Conservation (phyloP, 2,888 invertebrate species). For the Entomobrya multifasciata region DNA sequence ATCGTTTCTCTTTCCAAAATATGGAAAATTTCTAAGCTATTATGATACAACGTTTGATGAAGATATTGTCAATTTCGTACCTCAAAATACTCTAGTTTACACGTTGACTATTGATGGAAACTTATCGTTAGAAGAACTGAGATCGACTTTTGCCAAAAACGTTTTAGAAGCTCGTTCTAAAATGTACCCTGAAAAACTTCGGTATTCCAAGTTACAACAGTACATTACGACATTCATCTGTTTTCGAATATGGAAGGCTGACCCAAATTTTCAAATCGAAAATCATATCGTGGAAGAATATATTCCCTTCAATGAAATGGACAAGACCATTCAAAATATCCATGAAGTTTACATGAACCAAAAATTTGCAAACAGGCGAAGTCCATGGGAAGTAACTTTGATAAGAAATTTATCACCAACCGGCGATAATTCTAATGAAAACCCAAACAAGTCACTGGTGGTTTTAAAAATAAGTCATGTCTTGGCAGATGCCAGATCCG, state of each 20-base stretch:
- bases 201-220: slow-evolving; percentile 25
- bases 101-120: neutral
- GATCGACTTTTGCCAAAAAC: neutral
- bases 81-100: too few relatives aligned
- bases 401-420: neutral
- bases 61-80: too few relatives aligned
- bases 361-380: neutral
- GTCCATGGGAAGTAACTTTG: slow-evolving; percentile 29
- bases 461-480: slow-evolving; percentile 1
- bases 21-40: too few relatives aligned
- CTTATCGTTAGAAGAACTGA: neutral
- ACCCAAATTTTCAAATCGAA: neutral
- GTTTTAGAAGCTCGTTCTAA: neutral
- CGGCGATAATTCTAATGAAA: neutral
- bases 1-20: too few relatives aligned
- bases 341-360: slow-evolving; percentile 9
- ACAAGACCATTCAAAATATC: neutral
- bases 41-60: too few relatives aligned
- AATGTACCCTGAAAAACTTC: too few relatives aligned
- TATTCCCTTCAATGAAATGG: neutral
- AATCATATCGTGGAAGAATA: slow-evolving; percentile 15
- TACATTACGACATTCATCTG: slow-evolving; percentile 22
- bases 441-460: neutral
- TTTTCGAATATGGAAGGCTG: slow-evolving; percentile 5
- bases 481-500: slow-evolving; percentile 20